A percentile compares a stretch with the other conserved stretches of the same genome.
phyloP scores from a whole-genome alignment of 2,888 invertebrate species.

The Argyra leucocephala region DNA sequence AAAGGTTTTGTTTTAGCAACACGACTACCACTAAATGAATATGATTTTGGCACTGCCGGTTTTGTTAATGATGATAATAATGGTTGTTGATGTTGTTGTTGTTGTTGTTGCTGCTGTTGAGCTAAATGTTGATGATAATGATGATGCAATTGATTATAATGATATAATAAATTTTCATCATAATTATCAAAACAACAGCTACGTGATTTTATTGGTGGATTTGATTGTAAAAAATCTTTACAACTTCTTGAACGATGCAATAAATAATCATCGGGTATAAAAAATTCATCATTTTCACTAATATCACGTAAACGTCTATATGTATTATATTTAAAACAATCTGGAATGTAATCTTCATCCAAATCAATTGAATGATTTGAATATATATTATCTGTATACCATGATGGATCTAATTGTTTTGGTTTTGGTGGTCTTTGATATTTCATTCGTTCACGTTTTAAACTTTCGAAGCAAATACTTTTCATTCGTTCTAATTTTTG shows the following conservation, averaged over 20 bases:
- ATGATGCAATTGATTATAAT: slow-evolving; percentile 9
- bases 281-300: slow-evolving; percentile 37
- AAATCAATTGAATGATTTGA: slow-evolving; percentile 42
- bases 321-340: slow-evolving; percentile 37
- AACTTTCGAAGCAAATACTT: slow-evolving; percentile 42
- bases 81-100: slow-evolving; percentile 20
- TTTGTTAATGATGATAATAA: slow-evolving; percentile 31
- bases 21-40: slow-evolving; percentile 38
- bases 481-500: slow-evolving; percentile 43
- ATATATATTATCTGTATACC: slow-evolving; percentile 45
- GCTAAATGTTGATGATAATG: neutral
- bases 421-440: slow-evolving; percentile 37
- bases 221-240: slow-evolving; percentile 36
- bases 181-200: slow-evolving; percentile 42
- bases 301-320: slow-evolving; percentile 37
- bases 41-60: slow-evolving; percentile 40
- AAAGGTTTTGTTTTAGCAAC: slow-evolving; percentile 39
- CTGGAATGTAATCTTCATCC: slow-evolving; percentile 39
- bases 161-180: slow-evolving; percentile 23
- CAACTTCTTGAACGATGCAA: slow-evolving; percentile 40
- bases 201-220: slow-evolving; percentile 34
- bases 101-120: slow-evolving; percentile 18
- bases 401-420: slow-evolving; percentile 40
- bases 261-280: slow-evolving; percentile 31
- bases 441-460: slow-evolving; percentile 38